Evolutionary conservation across 2,888 invertebrate genomes (phyloP).

Genomic region (Mycalesis mineus): DNA sequence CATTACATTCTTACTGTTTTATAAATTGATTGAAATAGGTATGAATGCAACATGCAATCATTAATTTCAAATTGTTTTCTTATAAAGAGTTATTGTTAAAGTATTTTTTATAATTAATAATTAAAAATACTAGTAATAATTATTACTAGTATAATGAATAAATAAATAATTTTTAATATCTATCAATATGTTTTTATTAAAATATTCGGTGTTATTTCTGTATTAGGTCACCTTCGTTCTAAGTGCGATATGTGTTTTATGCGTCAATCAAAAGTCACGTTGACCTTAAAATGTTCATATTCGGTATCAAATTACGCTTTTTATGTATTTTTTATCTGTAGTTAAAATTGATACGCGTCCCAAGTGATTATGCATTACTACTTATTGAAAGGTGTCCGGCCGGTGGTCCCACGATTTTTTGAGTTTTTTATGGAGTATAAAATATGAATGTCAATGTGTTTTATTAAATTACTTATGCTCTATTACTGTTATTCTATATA

Average conservation of each 20-base stretch:
- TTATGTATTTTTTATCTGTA: constrained; percentile 21
- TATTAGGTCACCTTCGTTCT: constrained; percentile 6
- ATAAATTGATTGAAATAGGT: no score
- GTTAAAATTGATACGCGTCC: constrained; percentile 15
- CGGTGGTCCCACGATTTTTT: constrained; percentile 1
- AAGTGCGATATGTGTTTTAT: constrained; percentile 17
- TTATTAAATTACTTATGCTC: no score
- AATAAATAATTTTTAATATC: no score
- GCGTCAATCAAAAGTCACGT: constrained; percentile 18
- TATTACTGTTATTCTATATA: no score
- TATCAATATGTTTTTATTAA: neutral
- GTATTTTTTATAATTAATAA: no score
- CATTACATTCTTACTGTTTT: no score
- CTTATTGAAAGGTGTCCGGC: constrained; percentile 9
- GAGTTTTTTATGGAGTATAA: neutral
- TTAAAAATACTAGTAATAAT: no score
- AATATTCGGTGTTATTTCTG: neutral
- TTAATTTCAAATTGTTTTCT: no score
- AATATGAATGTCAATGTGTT: neutral
- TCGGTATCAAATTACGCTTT: constrained; percentile 17
- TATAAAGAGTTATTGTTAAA: no score
- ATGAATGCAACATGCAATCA: no score
- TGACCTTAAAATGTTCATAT: constrained; percentile 14
- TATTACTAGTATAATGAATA: no score
- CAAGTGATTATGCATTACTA: constrained; percentile 8